These are phyloP conservation scores for Trinorchestia longiramus DNA, from an alignment of 1,140 invertebrate species.

Conservation along the genomic window DNA sequence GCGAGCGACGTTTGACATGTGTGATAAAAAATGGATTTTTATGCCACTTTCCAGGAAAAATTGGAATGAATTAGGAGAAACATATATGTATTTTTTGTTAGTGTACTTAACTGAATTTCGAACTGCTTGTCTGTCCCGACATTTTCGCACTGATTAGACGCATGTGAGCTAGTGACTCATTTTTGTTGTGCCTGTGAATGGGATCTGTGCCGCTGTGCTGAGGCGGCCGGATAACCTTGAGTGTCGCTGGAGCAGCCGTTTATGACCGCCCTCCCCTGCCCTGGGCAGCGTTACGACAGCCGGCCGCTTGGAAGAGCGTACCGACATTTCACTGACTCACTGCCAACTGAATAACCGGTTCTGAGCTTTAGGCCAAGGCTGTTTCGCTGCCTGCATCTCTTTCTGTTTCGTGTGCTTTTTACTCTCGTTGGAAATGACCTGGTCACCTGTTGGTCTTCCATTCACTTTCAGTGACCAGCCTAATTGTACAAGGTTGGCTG, in stretches of 20 bases:
- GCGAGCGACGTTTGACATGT: neutral
- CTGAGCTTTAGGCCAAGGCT: slow-evolving; percentile 26
- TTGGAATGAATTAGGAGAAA: neutral
- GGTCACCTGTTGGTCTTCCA: neutral
- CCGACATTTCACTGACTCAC: slow-evolving; percentile 28
- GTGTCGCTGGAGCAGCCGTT: neutral
- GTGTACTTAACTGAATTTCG: neutral
- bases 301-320: neutral
- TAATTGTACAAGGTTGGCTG: neutral
- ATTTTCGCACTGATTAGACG: neutral
- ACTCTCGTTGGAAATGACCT: neutral
- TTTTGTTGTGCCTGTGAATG: neutral
- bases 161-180: neutral
- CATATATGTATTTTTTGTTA: neutral
- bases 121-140: neutral
- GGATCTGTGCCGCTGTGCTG: neutral
- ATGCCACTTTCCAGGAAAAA: neutral
- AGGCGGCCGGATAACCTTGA: neutral
- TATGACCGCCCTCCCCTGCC: neutral
- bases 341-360: neutral
- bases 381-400: neutral
- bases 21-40: neutral
- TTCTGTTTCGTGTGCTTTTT: neutral
- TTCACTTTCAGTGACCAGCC: neutral
- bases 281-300: slow-evolving; percentile 3